Evolutionary conservation across 1,140 invertebrate species (phyloP).

Genomic region (Schlechtendalia chinensis): DNA sequence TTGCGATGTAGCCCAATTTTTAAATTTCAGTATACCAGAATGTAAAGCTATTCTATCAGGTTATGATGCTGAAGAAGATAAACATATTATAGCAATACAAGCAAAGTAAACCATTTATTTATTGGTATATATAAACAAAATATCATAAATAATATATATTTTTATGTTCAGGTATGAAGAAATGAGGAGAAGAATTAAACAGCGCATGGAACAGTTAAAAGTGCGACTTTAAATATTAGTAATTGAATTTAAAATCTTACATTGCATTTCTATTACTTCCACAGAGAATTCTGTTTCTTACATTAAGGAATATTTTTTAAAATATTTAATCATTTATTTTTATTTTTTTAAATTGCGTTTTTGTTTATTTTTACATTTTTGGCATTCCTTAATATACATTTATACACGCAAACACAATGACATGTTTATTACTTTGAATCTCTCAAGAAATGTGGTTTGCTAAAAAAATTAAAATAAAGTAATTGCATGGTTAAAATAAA

Average conservation of each 20-base stretch:
- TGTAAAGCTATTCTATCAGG: slow-evolving; percentile 75
- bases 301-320: background rate
- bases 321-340: background rate
- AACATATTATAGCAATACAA: slow-evolving; percentile 68
- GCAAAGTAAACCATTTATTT: slow-evolving; percentile 63
- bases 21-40: slow-evolving; percentile 76
- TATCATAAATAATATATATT: background rate
- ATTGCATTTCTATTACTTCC: background rate
- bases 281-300: background rate
- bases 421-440: too few species aligned
- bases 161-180: slow-evolving; percentile 62
- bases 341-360: too few species aligned
- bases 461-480: too few species aligned
- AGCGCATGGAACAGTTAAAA: slow-evolving; percentile 71
- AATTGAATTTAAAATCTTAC: background rate
- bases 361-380: too few species aligned
- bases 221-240: slow-evolving; percentile 60
- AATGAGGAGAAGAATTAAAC: slow-evolving; percentile 66
- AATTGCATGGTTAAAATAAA: too few species aligned
- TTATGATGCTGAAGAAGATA: slow-evolving; percentile 75
- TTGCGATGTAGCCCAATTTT: slow-evolving; percentile 78
- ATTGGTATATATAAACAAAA: background rate
- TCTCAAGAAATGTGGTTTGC: too few species aligned
- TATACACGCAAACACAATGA: too few species aligned
- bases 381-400: too few species aligned